Evolutionary conservation across 2,888 invertebrate genomes (phyloP), one percentile per base, ranked within the genome.

Genomic region (Allacma fusca): DNA sequence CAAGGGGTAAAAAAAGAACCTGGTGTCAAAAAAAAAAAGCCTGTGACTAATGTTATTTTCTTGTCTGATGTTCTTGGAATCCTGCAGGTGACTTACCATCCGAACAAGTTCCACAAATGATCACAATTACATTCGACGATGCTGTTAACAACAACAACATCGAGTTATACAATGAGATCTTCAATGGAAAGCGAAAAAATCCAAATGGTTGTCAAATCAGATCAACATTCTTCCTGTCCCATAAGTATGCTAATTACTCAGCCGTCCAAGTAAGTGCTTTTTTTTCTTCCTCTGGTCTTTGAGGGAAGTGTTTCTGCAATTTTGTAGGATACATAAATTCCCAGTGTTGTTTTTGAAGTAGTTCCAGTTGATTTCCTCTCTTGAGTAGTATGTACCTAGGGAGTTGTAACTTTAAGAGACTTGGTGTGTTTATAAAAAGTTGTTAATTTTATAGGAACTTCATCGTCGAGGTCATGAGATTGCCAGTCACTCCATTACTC

Each of bases 111-210:
- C 96, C 96, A 5, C 95, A 96, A 89, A 96, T 96, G 96, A 92
- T 96, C 86, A 95, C 94, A 78, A 93, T 96, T 86, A 96, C 96
- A 72, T 96, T 96, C 86, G 96, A 96, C 86, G 96, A 96, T 85
- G 96, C 96, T 85, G 94, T 96, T 87, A 96, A 96, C 87, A 95
- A 95, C 88, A 95, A 96, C 88, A 96, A 96, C 88, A 96, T 96
- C 86, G 95, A 94, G 85, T 88, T 96, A 72, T 96, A 96, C 90
- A 94, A 94, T 87, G 95, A 95, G 85, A 95, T 96, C 81, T 96
- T 96, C 88, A 94, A 92, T 87, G 92, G 92, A 79, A 92, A 93
- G 85, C 91, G 96, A 81, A 94, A 94, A 87, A 96, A 96, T 86
- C 95, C 96, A 73, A 96, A 96, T 86, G 95, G 95, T 80, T 96